A percentile compares a stretch with the other conserved stretches of the same genome.
Conservation (phyloP, 2,888 invertebrate species). For the Drosophila anceps region DNA sequence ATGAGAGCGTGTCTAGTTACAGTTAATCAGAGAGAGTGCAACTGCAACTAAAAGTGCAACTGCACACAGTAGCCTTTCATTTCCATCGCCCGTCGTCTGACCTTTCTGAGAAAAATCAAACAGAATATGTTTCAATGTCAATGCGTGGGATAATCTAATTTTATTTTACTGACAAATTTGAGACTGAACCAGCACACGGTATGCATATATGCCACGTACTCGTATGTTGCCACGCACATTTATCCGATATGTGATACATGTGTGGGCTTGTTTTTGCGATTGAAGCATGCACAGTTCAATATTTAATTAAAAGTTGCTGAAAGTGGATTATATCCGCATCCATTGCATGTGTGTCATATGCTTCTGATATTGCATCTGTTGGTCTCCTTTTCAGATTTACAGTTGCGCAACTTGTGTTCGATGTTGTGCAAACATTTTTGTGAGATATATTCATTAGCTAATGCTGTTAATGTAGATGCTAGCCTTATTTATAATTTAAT, state of each 20-base stretch:
- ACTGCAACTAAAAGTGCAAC: constrained; percentile 40
- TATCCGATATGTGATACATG: neutral
- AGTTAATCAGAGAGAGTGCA: constrained; percentile 53
- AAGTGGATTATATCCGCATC: constrained; percentile 17
- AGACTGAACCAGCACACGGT: constrained; percentile 21
- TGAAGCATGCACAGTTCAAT: constrained; percentile 34
- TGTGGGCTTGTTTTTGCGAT: constrained; percentile 4
- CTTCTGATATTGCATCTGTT: constrained; percentile 18
- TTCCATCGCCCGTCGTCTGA: neutral
- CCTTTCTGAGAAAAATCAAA: constrained; percentile 42
- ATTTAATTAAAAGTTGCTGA: constrained; percentile 68
- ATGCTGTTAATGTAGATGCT: constrained; percentile 2
- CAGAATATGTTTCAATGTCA: constrained; percentile 48
- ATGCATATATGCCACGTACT: constrained; percentile 10
- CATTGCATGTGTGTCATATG: neutral
- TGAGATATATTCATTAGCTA: neutral
- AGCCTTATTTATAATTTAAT: too few relatives aligned
- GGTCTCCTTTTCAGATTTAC: constrained; percentile 5
- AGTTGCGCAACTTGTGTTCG: constrained; percentile 1
- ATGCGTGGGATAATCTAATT: constrained; percentile 57
- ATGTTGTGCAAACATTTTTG: constrained; percentile 15
- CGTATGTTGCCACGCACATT: constrained; percentile 1
- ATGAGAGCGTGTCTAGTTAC: constrained; percentile 36
- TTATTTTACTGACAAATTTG: constrained; percentile 53
- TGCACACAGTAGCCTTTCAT: constrained; percentile 10